Evolutionary conservation across 2,888 invertebrate species (phyloP).

Genomic region (Heliconius ismenius): DNA sequence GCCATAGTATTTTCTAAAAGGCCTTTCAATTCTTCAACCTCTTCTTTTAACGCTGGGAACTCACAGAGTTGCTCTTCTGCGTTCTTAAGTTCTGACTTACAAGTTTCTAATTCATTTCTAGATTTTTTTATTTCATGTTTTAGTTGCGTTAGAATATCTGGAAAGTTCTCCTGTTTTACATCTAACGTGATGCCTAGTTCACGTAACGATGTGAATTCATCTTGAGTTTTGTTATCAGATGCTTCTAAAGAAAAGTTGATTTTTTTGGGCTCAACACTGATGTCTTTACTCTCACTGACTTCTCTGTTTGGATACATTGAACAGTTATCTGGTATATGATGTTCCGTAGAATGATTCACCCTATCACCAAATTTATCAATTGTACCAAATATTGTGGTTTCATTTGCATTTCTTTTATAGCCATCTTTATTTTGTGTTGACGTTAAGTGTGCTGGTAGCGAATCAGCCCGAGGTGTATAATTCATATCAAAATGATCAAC

Average conservation of each 20-base stretch:
- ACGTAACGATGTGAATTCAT: slow-evolving; percentile 77
- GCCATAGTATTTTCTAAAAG: slow-evolving; percentile 76
- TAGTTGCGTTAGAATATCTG: slow-evolving; percentile 71
- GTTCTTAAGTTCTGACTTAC: slow-evolving; percentile 77
- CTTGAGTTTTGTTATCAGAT: slow-evolving; percentile 63
- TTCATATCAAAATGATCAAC: slow-evolving; percentile 62
- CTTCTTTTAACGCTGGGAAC: slow-evolving; percentile 76
- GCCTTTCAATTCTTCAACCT: slow-evolving; percentile 74
- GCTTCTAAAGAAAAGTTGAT: slow-evolving; percentile 73
- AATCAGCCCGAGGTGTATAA: slow-evolving; percentile 68
- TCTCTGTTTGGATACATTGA: slow-evolving; percentile 78
- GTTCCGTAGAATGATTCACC: slow-evolving; percentile 59
- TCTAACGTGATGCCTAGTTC: slow-evolving; percentile 78
- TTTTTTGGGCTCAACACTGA: slow-evolving; percentile 73
- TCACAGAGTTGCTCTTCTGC: slow-evolving; percentile 80
- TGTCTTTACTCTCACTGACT: slow-evolving; percentile 63
- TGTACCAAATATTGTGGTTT: slow-evolving; percentile 69
- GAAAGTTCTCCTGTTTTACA: slow-evolving; percentile 70
- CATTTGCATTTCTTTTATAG: slow-evolving; percentile 74
- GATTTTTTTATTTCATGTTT: slow-evolving; percentile 82
- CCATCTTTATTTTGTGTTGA: slow-evolving; percentile 69
- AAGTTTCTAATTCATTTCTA: slow-evolving; percentile 78
- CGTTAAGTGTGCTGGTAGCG: slow-evolving; percentile 68
- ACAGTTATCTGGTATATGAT: slow-evolving; percentile 72
- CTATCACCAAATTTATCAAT: slow-evolving; percentile 54